Conservation (phyloP, 2,888 invertebrate species). For the Apodemia mormo region DNA sequence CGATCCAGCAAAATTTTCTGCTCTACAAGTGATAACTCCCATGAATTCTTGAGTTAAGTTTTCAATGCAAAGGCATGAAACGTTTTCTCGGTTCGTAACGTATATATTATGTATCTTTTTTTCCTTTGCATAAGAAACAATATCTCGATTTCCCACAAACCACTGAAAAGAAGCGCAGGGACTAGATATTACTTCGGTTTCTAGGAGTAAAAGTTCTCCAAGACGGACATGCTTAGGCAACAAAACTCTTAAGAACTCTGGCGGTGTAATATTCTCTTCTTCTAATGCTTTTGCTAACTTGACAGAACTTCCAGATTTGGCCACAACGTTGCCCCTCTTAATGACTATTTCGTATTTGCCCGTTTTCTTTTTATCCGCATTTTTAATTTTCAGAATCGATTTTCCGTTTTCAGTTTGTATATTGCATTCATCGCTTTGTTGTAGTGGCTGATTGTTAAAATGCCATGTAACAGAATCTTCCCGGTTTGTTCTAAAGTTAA, state of each 20-base stretch:
- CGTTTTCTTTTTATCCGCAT: slow-evolving; percentile 87
- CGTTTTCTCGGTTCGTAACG: slow-evolving; percentile 86
- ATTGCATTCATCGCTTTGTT: slow-evolving; percentile 82
- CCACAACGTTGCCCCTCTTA: slow-evolving; percentile 87
- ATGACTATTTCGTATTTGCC: slow-evolving; percentile 95
- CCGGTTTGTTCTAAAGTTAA: slow-evolving; percentile 87
- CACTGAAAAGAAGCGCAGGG: slow-evolving; percentile 93
- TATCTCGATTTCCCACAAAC: slow-evolving; percentile 89
- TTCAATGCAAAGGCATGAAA: slow-evolving; percentile 89
- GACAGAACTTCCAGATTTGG: slow-evolving; percentile 91
- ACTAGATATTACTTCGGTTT: slow-evolving; percentile 88
- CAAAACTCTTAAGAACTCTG: slow-evolving; percentile 87
- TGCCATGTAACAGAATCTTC: slow-evolving; percentile 91
- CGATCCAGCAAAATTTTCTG: slow-evolving; percentile 94
- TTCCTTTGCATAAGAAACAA: slow-evolving; percentile 76
- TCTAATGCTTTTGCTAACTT: slow-evolving; percentile 85
- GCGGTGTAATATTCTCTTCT: slow-evolving; percentile 84
- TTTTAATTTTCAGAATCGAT: slow-evolving; percentile 84
- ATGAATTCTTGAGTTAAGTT: slow-evolving; percentile 85
- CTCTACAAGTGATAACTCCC: slow-evolving; percentile 92
- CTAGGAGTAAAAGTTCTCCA: slow-evolving; percentile 90
- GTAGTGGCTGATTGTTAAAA: slow-evolving; percentile 90
- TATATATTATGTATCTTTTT: slow-evolving; percentile 87
- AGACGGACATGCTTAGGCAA: slow-evolving; percentile 85
- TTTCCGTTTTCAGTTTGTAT: slow-evolving; percentile 83